Evolutionary conservation across 1,140 invertebrate genomes (phyloP).

Genomic region (Catajapyx aquilonaris): DNA sequence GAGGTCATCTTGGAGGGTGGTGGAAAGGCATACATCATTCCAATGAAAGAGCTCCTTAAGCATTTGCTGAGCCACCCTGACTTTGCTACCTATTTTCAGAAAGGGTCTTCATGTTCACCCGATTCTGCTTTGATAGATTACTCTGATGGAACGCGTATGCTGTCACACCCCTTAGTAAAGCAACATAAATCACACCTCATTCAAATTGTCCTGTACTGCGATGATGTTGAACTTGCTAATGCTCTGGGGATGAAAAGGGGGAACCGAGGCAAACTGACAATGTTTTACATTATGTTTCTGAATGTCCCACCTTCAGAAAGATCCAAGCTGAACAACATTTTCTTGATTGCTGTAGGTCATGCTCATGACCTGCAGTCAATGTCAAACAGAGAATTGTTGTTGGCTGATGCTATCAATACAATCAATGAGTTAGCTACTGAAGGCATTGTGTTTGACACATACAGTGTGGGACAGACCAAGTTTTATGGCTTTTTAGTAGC

Average conservation of each 20-base stretch:
- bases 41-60: too few species aligned
- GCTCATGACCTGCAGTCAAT: background rate
- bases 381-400: background rate
- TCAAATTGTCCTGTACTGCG: background rate
- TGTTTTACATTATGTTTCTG: background rate
- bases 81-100: too few species aligned
- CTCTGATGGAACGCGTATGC: background rate
- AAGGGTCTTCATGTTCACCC: too few species aligned
- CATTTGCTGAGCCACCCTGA: too few species aligned
- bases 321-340: background rate
- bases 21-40: too few species aligned
- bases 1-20: too few species aligned
- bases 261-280: background rate
- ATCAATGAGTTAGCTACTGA: background rate
- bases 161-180: background rate
- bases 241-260: background rate
- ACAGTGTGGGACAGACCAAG: background rate
- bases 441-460: background rate
- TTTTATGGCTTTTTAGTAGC: background rate
- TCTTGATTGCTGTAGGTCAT: background rate
- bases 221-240: background rate
- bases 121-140: too few species aligned
- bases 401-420: background rate
- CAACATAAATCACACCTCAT: background rate
- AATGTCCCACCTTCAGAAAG: background rate